Conservation (phyloP, 2,888 invertebrate genomes). For the Andrena flavipes region DNA sequence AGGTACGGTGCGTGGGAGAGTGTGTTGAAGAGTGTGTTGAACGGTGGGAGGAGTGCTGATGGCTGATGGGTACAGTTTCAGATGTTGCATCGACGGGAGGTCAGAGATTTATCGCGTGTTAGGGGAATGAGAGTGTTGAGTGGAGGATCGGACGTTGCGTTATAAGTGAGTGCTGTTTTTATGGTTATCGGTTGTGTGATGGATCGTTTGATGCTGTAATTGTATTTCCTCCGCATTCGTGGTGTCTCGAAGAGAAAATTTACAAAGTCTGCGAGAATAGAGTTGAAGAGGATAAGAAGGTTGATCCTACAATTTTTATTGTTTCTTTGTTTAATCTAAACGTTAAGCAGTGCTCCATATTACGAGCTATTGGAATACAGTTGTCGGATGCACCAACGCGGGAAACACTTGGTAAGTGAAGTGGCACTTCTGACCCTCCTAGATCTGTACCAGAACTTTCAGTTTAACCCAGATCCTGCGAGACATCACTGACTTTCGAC, state of each 20-base stretch:
- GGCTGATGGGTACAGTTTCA: neutral
- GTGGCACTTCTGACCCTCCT: neutral
- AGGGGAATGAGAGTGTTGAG: neutral
- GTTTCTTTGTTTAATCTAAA: no score
- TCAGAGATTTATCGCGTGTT: constrained; percentile 32
- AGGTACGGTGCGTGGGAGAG: neutral
- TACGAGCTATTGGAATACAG: neutral
- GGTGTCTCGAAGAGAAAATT: neutral
- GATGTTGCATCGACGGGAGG: constrained; percentile 12
- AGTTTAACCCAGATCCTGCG: constrained; percentile 17
- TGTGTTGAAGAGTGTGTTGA: neutral
- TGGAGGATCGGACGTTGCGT: constrained; percentile 1
- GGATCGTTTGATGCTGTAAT: constrained; percentile 1
- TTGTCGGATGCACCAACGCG: constrained; percentile 17
- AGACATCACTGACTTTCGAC: neutral
- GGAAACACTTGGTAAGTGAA: constrained; percentile 25
- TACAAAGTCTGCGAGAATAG: neutral
- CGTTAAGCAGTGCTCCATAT: neutral
- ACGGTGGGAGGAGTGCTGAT: neutral
- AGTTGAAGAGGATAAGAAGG: no score
- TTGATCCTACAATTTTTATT: no score
- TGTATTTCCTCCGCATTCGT: constrained; percentile 36
- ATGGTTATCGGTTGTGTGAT: neutral
- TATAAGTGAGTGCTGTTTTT: neutral
- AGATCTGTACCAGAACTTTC: neutral